Evolutionary conservation across 2,888 invertebrate species (phyloP), one percentile per base, ranked within the genome.

Genomic region (Nemoura dubitans): DNA sequence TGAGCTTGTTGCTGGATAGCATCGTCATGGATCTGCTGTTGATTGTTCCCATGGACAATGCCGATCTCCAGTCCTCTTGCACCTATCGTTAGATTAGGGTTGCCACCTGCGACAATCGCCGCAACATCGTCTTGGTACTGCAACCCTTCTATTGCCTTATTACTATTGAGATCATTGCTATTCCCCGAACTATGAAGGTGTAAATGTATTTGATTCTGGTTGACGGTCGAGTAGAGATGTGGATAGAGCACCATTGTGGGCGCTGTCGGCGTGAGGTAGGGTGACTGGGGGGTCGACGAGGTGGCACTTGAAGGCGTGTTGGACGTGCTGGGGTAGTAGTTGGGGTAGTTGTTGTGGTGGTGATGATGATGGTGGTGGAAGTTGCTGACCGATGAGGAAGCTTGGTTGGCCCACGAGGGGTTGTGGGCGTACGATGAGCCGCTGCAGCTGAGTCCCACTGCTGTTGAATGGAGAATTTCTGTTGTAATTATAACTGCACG

Each of bases 181-280:
- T 30, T 87, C 5, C 85, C 87, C 43, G 82, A 78, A 36, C 95
- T 94, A 91, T 97, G 96, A 36, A 96, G 91, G 90, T 97, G 97
- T 28, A 97, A 93, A 90, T 97, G 97, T 88, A 97, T 96, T 92
- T 97, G 96, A 91, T 96, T 97, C 91, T 97, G 96, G 91, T 97
- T 97, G 86, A 97, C 96, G 29, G 96, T 96, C 78, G 96, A 96
- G 91, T 96, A 96, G 0, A 96, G 92, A 90, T 96, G 96, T 0
- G 96, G 96, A 90, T 94, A 95, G 0, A 96, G 93, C 27, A 97
- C 94, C 94, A 96, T 95, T 87, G 95, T 94, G 0, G 95, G 93
- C 0, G 94, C 92, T 0, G 95, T 93, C 89, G 93, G 94, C 87
- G 84, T 21, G 2, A 84, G 84, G 83, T 87, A 30, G 30, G 88